Evolutionary conservation across 2,797 vertebrate genomes (phyloP), one percentile per base, ranked within the genome.

Genomic region (Sebastes miniatus): DNA sequence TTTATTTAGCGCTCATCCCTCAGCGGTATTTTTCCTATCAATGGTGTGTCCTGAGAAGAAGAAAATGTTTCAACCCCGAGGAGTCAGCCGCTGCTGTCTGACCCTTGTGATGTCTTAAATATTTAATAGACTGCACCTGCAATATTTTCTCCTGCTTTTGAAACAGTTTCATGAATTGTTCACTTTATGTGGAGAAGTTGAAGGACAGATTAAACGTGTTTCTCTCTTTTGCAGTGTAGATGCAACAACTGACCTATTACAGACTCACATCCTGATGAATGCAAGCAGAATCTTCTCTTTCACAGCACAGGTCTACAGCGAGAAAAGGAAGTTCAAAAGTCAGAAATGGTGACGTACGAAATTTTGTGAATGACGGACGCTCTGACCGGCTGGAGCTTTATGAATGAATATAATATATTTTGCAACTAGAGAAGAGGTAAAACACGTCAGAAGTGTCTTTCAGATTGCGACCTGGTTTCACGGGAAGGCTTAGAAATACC

Each of bases 401-500:
- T 56, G 52, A 56, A 56, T 24, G 22, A 56, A 56, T 22, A 56
- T 12, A 56, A 24, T 63, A 34, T 22, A n/a, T 62, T 54, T 20
- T 8, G 6, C 16, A 18, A 50, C 43, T 20, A 50, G 16, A 50
- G 43, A 50, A 54, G n/a, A 13, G 54, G 11, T 56, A 24, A 24
- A 63, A 36, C 31, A 22, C 31, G 2, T 14, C 20, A 18, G 43
- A 20, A 50, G 13, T 7, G 11, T 64, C 12, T 34, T 50, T 50
- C 6, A 20, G 16, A 50, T 50, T 50, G 43, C 43, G 1, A 50
- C 18, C 18, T 20, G 16, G 6, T 50, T 18, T 50, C 43, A 50
- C 16, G 0, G 43, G 43, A 20, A 18, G 43, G 0, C 16, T 18
- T 50, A 50, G 0, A 50, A 50, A 50, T 50, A 50, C 43, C 43